A percentile compares a stretch with the other conserved stretches of the same genome.
These are phyloP conservation scores for Hydraecia micacea DNA, from an alignment of 2,888 invertebrate genomes.

Conservation along the genomic window DNA sequence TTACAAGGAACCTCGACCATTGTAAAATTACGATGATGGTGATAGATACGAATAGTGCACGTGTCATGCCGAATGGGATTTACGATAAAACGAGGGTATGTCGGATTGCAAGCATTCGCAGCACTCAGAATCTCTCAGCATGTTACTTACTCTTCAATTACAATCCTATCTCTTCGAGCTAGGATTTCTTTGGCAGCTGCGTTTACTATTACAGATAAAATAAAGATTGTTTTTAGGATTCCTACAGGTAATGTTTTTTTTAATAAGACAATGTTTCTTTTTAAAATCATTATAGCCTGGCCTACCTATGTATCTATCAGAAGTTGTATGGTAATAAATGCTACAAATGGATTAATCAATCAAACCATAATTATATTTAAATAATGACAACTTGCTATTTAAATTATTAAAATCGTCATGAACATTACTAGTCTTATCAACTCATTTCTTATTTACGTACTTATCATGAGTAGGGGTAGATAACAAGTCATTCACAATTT, in stretches of 20 bases:
- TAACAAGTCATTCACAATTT: too few species aligned
- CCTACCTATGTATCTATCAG: neutral
- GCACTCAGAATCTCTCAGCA: neutral
- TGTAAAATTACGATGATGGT: constrained; percentile 27
- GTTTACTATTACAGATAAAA: neutral
- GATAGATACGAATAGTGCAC: constrained; percentile 24
- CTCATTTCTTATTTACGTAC: neutral
- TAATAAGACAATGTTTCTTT: neutral
- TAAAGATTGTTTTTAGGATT: neutral
- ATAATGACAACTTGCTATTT: neutral
- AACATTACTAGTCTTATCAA: neutral
- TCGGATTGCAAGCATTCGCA: neutral
- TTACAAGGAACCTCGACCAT: constrained; percentile 4
- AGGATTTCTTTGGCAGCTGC: neutral
- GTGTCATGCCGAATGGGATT: constrained; percentile 26
- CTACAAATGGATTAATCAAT: neutral
- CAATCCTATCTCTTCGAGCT: neutral
- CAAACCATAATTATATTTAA: neutral
- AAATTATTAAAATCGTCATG: neutral
- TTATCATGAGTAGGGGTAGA: neutral
- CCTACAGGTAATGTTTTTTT: neutral
- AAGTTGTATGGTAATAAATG: neutral
- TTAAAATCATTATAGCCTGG: neutral
- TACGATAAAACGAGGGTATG: constrained; percentile 37
- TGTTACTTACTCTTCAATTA: constrained; percentile 13